Conservation (phyloP, 2,113 vertebrate species). For the Paralichthys olivaceus region DNA sequence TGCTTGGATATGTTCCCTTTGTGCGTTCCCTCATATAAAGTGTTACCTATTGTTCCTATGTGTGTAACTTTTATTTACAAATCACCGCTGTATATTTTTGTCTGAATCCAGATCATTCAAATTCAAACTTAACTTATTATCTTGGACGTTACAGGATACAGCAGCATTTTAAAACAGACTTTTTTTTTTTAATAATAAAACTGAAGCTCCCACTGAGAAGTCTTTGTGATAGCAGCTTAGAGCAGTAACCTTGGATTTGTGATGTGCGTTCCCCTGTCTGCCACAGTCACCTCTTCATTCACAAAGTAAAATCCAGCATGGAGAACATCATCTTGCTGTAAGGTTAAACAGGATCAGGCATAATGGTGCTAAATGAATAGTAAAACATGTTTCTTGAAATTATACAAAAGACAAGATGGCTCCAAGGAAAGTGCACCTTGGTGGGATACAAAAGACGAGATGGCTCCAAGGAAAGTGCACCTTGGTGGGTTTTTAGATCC, state of each 20-base stretch:
- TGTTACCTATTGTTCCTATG: no score
- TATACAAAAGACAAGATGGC: constrained; percentile 20
- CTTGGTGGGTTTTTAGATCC: constrained; percentile 15
- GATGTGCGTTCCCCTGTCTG: no score
- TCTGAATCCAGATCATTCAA: no score
- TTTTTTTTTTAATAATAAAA: no score
- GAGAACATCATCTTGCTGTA: constrained; percentile 3
- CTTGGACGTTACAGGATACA: no score
- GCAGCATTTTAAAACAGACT: no score
- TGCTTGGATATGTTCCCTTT: no score
- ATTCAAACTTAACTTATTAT: no score
- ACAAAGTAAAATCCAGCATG: not conserved
- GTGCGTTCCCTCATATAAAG: no score
- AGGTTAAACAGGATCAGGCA: constrained; percentile 21
- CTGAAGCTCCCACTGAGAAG: no score
- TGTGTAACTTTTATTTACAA: no score
- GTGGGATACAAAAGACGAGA: constrained; percentile 30
- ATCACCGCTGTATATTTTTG: no score
- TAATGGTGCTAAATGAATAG: constrained; percentile 39
- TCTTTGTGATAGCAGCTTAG: not conserved
- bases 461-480: constrained; percentile 14
- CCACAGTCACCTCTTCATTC: not conserved
- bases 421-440: constrained; percentile 13
- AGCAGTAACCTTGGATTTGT: not conserved
- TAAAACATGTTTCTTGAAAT: constrained; percentile 37